Percentiles rank a stretch among this genome's conserved stretches.
These are phyloP conservation scores for Apodemia arnacis DNA, from an alignment of 2,888 invertebrate species.

Conservation along the genomic window DNA sequence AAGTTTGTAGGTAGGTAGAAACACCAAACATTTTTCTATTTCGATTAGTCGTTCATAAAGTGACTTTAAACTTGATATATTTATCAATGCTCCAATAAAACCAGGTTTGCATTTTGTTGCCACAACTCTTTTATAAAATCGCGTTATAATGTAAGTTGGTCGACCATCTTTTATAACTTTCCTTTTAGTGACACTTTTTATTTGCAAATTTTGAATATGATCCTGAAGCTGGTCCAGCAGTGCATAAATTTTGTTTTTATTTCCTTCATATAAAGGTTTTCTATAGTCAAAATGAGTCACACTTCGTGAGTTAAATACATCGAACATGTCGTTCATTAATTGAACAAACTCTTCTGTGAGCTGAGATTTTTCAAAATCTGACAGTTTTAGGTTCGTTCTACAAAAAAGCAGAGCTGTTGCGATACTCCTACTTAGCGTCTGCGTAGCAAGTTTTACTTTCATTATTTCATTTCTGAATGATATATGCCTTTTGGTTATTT, in stretches of 20 bases:
- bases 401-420: conserved; percentile 39
- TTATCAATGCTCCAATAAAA: conserved; percentile 62
- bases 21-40: conserved; percentile 33
- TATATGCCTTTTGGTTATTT: conserved; percentile 65
- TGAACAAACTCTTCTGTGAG: conserved; percentile 57
- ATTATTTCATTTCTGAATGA: conserved; percentile 75
- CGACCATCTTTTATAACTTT: conserved; percentile 16
- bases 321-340: conserved; percentile 64
- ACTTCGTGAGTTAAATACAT: conserved; percentile 66
- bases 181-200: not conserved
- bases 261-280: conserved; percentile 37
- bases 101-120: conserved; percentile 40
- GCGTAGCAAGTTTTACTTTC: conserved; percentile 78
- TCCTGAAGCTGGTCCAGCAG: not conserved
- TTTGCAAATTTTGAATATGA: not conserved
- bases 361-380: conserved; percentile 44
- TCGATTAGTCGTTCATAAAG: conserved; percentile 49
- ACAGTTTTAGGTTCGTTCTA: conserved; percentile 43
- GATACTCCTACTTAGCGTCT: conserved; percentile 27
- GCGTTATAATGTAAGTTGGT: conserved; percentile 2
- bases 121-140: conserved; percentile 17
- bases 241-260: not conserved
- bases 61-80: conserved; percentile 59
- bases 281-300: conserved; percentile 40
- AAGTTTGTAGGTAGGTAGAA: conserved; percentile 60